Base-by-base conservation (phyloP, 2,888 invertebrate genomes). In the Drosophila hamatofila region DNA sequence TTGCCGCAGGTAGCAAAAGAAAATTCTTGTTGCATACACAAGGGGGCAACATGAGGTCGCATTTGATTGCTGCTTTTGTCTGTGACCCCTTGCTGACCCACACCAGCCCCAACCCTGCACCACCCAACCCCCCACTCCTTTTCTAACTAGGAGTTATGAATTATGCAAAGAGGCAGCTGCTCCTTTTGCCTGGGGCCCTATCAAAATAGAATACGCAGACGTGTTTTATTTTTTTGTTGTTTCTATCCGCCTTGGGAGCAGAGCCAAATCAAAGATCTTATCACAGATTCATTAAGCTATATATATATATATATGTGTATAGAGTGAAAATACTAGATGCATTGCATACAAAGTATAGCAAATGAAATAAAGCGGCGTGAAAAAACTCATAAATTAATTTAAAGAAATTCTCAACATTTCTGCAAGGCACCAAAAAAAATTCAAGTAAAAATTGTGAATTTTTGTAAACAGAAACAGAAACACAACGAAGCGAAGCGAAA, bases 361-460 rank as follows among this genome's bases (percentile, higher is more conserved):
- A 73, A 75, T 75, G 52, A 70, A 61, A 64, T 65, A 59, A 75
- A 71, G 33, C 66, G 55, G 73, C 81, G 73, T 79, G 79, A 73
- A 68, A 72, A 81, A 85, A 79, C 60, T 68, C 72, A 85, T 88
- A 88, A 85, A 85, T 84, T 87, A 77, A 85, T 84, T 81, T 83
- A 58, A 49, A 76, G 57, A 88, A 85, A 84, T 84, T 83, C 83
- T 65, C 70, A 54, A 66, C 59, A 87, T 84, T 84, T 75, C 80
- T 74, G 39, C 14, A 56, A 42, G 9, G 62, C 59, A 56, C 30
- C 44, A 39, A n/a, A 39, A 39, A 39, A 39, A 39, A 9, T 37
- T 37, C 35, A 37, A 37, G 35, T 37, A 67, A 70, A 66, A 66
- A 61, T 74, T 64, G 51, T 59, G 73, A 44, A 58, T 65, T 60